These are phyloP conservation scores for Diadromus collaris DNA, from an alignment of 2,888 invertebrate species.

Conservation along the genomic window DNA sequence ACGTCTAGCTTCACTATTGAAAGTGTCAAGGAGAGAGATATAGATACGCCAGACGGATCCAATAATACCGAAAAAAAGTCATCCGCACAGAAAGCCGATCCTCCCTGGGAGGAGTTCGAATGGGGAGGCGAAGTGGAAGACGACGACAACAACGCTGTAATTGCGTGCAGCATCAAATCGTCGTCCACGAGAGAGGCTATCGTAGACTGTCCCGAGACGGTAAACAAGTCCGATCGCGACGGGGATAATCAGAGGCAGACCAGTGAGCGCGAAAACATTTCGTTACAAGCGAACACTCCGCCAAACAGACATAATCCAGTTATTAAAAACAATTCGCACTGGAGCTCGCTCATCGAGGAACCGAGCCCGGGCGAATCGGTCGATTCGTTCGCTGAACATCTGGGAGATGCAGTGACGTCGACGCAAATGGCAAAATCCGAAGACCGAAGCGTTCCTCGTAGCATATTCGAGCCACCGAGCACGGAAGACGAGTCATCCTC, in stretches of 20 bases:
- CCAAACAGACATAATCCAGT: background rate
- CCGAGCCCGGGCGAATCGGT: slow-evolving; percentile 40
- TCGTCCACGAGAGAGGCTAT: slow-evolving; percentile 30
- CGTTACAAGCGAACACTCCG: slow-evolving; percentile 8
- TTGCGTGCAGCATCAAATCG: slow-evolving; percentile 25
- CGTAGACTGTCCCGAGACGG: slow-evolving; percentile 18
- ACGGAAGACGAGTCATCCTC: slow-evolving; percentile 58
- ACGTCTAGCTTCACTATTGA: slow-evolving; percentile 84
- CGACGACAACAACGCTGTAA: background rate
- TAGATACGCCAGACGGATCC: background rate
- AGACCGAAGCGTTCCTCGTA: slow-evolving; percentile 23
- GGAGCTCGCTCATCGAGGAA: slow-evolving; percentile 49
- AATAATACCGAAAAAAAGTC: background rate
- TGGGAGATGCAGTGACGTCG: slow-evolving; percentile 35
- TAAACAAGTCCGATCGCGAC: background rate
- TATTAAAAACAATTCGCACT: slow-evolving; percentile 28
- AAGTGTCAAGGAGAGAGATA: slow-evolving; percentile 39
- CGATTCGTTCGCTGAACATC: background rate
- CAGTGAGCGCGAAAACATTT: background rate
- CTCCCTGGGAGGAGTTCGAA: background rate
- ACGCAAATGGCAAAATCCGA: slow-evolving; percentile 34
- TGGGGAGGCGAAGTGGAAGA: background rate
- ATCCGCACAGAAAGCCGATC: background rate
- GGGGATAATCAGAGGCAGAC: background rate
- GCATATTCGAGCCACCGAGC: slow-evolving; percentile 49